Evolutionary conservation across 1,140 invertebrate genomes (phyloP), one percentile per base, ranked within the genome.

Genomic region (Monomorium pharaonis): DNA sequence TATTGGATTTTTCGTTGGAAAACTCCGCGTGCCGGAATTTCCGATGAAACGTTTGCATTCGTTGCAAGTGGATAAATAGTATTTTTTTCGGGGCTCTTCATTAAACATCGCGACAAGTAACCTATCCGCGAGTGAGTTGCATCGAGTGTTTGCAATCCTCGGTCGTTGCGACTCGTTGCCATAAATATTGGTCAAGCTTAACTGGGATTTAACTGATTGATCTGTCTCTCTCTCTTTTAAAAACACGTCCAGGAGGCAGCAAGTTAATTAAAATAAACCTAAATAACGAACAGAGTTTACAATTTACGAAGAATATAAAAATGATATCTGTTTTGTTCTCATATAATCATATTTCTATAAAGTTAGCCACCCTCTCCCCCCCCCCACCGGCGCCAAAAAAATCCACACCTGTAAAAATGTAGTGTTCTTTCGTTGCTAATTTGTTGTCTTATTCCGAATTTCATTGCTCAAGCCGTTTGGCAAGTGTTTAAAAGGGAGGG

Each of bases 1-100:
- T 81, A 86, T 86, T 54, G 63, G 37, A 89, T 88, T 87, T 89
- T 89, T 88, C 67, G 18, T 69, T 65, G 60, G 42, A 58, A 51
- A 65, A 47, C 76, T 60, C 42, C 33, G 78, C 78, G 70, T 84
- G 72, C 72, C 56, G 47, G 47, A 84, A 84, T 84, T 77, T 44
- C 72, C 70, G 74, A 75, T 87, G 62, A 78, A 85, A 87, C 62
- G 62, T 72, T 85, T 87, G 58, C 86, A 75, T 84, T 58, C 81
- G 70, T 77, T 77, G 56, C 81, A 16, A 84, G 24, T 44, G 81
- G 72, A 51, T 65, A 84, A 84, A 84, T 77, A 77, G 74, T 77
- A 84, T 62, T 77, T 77, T 75, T 76, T 81, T 44, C 51, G 24
- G 51, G 49, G 16, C 67, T 74, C 78, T 83, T 83, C 78, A 74